Base-by-base conservation (phyloP, 2,113 vertebrate species). In the Romanogobio albipinnatus region DNA sequence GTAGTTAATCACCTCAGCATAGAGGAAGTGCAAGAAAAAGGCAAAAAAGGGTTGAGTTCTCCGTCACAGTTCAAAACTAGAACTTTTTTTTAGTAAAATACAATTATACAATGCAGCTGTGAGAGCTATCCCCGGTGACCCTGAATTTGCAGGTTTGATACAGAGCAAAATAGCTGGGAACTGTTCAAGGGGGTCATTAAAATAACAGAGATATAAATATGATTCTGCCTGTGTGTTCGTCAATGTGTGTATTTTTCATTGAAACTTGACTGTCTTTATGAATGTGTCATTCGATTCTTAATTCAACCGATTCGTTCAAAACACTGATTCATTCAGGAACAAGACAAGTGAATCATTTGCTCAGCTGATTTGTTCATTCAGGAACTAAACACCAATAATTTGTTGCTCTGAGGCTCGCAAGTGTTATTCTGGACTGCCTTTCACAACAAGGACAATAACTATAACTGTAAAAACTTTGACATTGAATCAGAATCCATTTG, bases 1-100 rank as follows among this genome's bases (percentile, higher is more conserved):
- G 91, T 92, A 94, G 96, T 96, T 96, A 95, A 98, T 97, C 97
- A 96, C 96, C 95, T 95, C 94, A 94, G 92, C 91, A 91, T 91
- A 95, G 95, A 93, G 94, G 91, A 94, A 93, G 96, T 93, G 94
- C 86, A 90, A 91, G 94, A 95, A 95, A 68, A 47, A 59, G 5
- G 8, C 14, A 76, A 58, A 56, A 39, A 78, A 68, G 9, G 4
- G 10, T 45, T 53, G 43, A 74, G 93, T 93, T 93, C 94, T 94
- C 94, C 93, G 91, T 88, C 78, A 91, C 93, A 92, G 88, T 89
- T 94, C 88, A 93, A 94, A 91, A 90, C 93, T 92, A 92, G 92
- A 90, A 86, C 87, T 68, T 94, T 93, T 94, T 86, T 4, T 47
- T 26, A 91, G 86, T 87, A 94, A 94, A 93, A 91, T 90, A 88